Evolutionary conservation across 2,113 vertebrate species (phyloP), one percentile per base, ranked within the genome.

Genomic region (Anhinga rufa): DNA sequence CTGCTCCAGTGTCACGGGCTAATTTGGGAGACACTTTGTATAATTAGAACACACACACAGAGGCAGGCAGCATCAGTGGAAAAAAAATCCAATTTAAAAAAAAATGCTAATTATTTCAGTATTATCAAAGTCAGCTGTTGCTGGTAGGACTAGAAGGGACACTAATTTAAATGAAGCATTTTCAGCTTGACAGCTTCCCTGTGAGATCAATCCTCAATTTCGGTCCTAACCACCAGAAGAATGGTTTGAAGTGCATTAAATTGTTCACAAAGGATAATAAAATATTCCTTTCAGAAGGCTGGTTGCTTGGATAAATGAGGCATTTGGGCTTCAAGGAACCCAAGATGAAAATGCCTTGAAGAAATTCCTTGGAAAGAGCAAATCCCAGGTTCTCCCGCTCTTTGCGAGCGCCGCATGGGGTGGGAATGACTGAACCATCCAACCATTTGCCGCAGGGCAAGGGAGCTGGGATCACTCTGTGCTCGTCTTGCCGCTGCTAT

Each of bases 71-170:
- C 86, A 92, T 29, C 83, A 91, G 75, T 75, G 94, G 88, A 81
- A 92, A 95, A 92, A 91, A 86, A 90, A 62, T 28, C 44, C 86
- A 68, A 46, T 44, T 95, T 21, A 29, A 69, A 79, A 60, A 60
- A 86, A 61, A 86, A 65, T 12, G 79, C 64, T 96, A 96, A 97
- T 97, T 97, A 95, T 91, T 95, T n/a, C 81, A 88, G 88, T 11
- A 92, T 96, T 91, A 97, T 97, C 97, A 96, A 95, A 97, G n/a
- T 96, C 96, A 97, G 96, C 95, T 96, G 94, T 91, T 86, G 94
- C 54, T 96, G 93, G 84, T 94, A 83, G 87, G 82, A 95, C 81
- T 85, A 87, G 91, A 95, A 97, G 89, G 87, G 91, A 82, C 94
- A 91, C 91, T 95, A 90, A 93, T 97, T 93, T 80, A 95, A 95